phyloP scores from a whole-genome alignment of 92 coral and sea anemone genomes.

The Anthopleura xanthogrammica region DNA sequence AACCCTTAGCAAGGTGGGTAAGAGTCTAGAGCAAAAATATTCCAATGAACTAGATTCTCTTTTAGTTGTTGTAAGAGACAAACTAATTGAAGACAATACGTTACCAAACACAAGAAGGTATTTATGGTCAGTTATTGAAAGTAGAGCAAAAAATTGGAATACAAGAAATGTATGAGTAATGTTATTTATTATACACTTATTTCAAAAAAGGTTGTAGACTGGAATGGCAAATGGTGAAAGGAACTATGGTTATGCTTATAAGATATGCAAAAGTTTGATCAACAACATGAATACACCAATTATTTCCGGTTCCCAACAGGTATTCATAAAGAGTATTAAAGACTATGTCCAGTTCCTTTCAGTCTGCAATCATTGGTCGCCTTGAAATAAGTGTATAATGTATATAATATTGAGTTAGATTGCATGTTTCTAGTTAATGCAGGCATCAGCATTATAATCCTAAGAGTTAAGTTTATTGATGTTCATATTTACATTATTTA shows the following conservation, averaged over 20 bases:
- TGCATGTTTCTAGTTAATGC: background rate
- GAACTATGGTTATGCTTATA: too few relatives aligned
- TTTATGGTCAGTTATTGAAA: conserved; percentile 12
- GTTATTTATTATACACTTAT: too few relatives aligned
- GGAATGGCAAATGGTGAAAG: too few relatives aligned
- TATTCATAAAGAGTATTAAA: too few relatives aligned
- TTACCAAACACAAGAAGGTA: conserved; percentile 10
- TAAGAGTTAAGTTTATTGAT: background rate
- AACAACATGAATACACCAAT: too few relatives aligned
- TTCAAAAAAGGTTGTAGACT: too few relatives aligned
- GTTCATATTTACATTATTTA: background rate
- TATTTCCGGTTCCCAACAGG: too few relatives aligned
- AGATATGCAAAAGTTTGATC: too few relatives aligned
- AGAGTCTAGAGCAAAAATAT: background rate
- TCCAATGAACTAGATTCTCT: conserved; percentile 20
- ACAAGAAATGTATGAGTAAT: conserved; percentile 10
- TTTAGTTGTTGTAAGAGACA: conserved; percentile 21
- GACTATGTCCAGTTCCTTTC: too few relatives aligned
- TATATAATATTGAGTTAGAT: too few relatives aligned
- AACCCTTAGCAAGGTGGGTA: background rate
- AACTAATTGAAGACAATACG: conserved; percentile 16
- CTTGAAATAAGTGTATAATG: too few relatives aligned
- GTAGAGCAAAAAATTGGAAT: conserved; percentile 25
- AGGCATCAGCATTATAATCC: background rate
- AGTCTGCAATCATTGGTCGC: too few relatives aligned